These are phyloP conservation scores for Saxicola maurus DNA, from an alignment of 2,797 vertebrate genomes.

Conservation along the genomic window DNA sequence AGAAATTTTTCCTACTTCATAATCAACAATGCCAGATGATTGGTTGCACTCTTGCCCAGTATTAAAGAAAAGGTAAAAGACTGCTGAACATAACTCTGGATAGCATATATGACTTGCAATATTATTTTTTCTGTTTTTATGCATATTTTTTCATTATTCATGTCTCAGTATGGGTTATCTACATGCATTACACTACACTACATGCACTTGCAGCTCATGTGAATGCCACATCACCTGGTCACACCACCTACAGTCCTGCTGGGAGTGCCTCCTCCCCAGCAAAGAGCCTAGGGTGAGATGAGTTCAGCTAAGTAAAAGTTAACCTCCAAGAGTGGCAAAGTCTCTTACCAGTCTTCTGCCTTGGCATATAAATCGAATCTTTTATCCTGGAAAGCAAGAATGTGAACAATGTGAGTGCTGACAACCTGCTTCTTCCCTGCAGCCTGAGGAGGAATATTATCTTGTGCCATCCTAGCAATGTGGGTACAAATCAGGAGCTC, in stretches of 20 bases:
- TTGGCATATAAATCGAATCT: conserved; percentile 70
- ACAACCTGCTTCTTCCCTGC: neutral
- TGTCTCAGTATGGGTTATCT: neutral
- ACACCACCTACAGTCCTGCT: neutral
- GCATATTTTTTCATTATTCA: neutral
- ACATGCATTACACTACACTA: neutral
- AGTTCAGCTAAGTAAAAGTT: neutral
- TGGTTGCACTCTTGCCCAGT: accelerated
- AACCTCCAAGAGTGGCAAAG: neutral
- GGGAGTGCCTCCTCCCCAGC: neutral
- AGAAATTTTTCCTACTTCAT: neutral
- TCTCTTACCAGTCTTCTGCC: conserved; percentile 76
- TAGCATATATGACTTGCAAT: neutral
- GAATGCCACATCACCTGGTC: neutral
- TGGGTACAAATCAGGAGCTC: neutral
- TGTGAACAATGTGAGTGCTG: neutral
- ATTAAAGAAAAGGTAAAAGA: neutral
- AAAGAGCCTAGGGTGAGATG: neutral
- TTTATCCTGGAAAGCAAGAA: conserved; percentile 69
- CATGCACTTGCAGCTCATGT: neutral
- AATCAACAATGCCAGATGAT: neutral
- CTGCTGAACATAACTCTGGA: neutral
- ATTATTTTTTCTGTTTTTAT: neutral
- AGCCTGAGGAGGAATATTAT: neutral
- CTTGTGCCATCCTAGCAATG: neutral